Percentiles rank a stretch among this genome's conserved stretches.
Evolutionary conservation across 1,140 invertebrate genomes (phyloP).

Genomic region (Mya arenaria): DNA sequence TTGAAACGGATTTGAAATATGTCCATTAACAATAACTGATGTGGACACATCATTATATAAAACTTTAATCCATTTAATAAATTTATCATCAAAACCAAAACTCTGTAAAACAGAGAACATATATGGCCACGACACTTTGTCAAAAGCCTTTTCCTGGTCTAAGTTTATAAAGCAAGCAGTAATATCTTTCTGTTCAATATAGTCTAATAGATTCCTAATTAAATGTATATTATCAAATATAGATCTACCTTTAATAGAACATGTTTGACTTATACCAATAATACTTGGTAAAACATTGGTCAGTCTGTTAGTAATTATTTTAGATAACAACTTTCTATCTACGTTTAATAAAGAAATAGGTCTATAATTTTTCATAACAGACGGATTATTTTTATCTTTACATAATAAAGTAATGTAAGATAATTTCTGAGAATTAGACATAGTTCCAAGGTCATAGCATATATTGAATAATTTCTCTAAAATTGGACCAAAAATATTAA

Average conservation of each 20-base stretch:
- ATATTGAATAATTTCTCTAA: constrained; percentile 43
- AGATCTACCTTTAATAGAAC: constrained; percentile 47
- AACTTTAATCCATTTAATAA: constrained; percentile 64
- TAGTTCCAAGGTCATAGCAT: constrained; percentile 41
- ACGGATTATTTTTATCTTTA: constrained; percentile 55
- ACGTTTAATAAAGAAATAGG: constrained; percentile 66
- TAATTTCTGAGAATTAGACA: constrained; percentile 54
- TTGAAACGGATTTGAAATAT: constrained; percentile 67
- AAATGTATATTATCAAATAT: constrained; percentile 68
- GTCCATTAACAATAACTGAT: constrained; percentile 63
- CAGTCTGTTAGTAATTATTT: constrained; percentile 55
- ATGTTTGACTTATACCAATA: constrained; percentile 62
- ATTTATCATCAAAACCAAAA: constrained; percentile 58
- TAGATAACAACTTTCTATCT: constrained; percentile 66
- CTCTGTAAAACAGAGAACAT: constrained; percentile 53
- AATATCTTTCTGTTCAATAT: constrained; percentile 57
- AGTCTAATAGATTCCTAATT: constrained; percentile 61
- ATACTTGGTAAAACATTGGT: constrained; percentile 45
- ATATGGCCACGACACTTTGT: constrained; percentile 59
- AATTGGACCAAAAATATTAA: constrained; percentile 47
- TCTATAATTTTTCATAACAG: constrained; percentile 56
- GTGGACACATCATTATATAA: constrained; percentile 59
- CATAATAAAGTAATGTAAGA: constrained; percentile 61
- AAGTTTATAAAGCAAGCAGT: constrained; percentile 54
- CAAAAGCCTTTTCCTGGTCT: constrained; percentile 66